Evolutionary conservation across 1,140 invertebrate genomes (phyloP).

Genomic region (Zaprionus capensis): DNA sequence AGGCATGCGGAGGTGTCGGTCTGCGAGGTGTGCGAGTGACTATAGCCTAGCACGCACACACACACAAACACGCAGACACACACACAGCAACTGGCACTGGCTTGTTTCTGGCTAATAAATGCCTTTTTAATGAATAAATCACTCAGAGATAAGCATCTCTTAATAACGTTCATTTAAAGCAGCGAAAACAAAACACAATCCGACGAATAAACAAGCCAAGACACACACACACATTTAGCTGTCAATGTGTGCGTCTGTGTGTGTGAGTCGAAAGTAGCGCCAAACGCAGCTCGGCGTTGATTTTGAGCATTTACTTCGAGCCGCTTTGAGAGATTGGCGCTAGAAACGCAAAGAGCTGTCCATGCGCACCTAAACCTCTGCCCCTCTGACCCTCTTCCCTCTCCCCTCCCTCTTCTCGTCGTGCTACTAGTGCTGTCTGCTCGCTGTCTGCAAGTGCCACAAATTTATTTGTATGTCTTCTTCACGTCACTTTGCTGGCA

Average conservation of each 20-base stretch:
- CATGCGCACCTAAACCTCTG: constrained; percentile 12
- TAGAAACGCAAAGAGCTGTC: constrained; percentile 58
- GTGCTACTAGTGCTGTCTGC: constrained; percentile 46
- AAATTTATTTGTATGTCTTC: constrained; percentile 80
- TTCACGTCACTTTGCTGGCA: constrained; percentile 56
- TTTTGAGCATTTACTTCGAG: constrained; percentile 58
- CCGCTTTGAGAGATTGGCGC: constrained; percentile 60
- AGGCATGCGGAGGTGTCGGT: constrained; percentile 46
- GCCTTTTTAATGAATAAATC: constrained; percentile 84
- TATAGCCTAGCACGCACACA: constrained; percentile 59
- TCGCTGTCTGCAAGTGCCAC: constrained; percentile 71
- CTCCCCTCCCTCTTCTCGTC: not conserved
- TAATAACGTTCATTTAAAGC: constrained; percentile 83
- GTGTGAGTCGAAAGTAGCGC: constrained; percentile 31
- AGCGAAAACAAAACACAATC: constrained; percentile 75
- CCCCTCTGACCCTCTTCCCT: not conserved
- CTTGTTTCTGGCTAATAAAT: constrained; percentile 81
- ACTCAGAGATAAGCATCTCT: constrained; percentile 81
- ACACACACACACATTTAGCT: constrained; percentile 7
- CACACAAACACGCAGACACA: constrained; percentile 37
- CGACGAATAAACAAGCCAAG: constrained; percentile 55
- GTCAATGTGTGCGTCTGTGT: not conserved
- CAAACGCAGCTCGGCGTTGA: constrained; percentile 61
- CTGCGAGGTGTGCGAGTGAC: constrained; percentile 47
- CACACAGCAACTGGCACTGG: constrained; percentile 23